phyloP scores from a whole-genome alignment of 2,888 invertebrate species.

The Pachydiplax longipennis region DNA sequence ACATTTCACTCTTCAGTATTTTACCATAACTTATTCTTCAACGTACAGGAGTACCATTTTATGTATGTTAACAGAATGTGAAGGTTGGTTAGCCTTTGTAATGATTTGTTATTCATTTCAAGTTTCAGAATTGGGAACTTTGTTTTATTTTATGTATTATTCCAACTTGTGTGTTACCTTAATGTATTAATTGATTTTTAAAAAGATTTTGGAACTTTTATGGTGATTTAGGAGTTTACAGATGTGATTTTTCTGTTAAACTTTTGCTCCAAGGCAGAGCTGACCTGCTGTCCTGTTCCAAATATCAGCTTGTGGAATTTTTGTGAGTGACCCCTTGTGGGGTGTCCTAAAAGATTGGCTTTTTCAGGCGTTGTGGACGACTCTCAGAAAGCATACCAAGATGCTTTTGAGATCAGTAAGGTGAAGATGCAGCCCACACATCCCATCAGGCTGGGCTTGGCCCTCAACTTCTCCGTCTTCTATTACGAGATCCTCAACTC shows the following conservation, averaged over 20 bases:
- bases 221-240: neutral
- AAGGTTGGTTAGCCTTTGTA: too few relatives aligned
- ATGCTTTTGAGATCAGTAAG: slow-evolving; percentile 96
- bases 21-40: too few relatives aligned
- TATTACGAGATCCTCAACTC: slow-evolving; percentile 98
- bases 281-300: slow-evolving; percentile 5
- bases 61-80: too few relatives aligned
- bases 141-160: too few relatives aligned
- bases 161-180: too few relatives aligned
- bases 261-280: neutral
- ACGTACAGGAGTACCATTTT: too few relatives aligned
- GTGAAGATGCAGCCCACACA: slow-evolving; percentile 97
- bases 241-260: slow-evolving; percentile 7
- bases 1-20: too few relatives aligned
- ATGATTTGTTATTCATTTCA: too few relatives aligned
- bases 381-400: slow-evolving; percentile 96
- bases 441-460: slow-evolving; percentile 97
- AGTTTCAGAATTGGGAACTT: too few relatives aligned
- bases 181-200: too few relatives aligned
- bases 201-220: too few relatives aligned
- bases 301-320: neutral
- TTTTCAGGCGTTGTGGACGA: slow-evolving; percentile 88
- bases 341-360: slow-evolving; percentile 7
- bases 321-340: neutral
- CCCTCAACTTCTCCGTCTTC: slow-evolving; percentile 98